Percentiles rank a stretch among this genome's conserved stretches.
Evolutionary conservation across 2,888 invertebrate genomes (phyloP).

Genomic region (Agapetus fuscipes): DNA sequence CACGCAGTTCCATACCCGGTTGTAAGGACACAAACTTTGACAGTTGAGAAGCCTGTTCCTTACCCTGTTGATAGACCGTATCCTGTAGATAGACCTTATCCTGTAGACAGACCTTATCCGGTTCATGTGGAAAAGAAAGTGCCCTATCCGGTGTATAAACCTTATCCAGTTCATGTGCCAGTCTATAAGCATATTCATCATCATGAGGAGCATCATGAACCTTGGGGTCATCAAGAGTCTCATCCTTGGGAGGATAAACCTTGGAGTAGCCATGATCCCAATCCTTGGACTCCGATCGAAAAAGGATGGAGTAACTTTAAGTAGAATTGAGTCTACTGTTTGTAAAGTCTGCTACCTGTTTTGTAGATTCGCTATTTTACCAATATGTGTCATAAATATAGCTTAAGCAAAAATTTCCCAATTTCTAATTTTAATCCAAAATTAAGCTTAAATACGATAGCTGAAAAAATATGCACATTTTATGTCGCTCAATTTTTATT

Average conservation of each 20-base stretch:
- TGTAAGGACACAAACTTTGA: slow-evolving; percentile 43
- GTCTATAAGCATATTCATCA: slow-evolving; percentile 40
- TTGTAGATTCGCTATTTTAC: too few relatives aligned
- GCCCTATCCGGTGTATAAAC: slow-evolving; percentile 44
- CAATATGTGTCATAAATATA: too few relatives aligned
- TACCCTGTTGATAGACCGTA: slow-evolving; percentile 47
- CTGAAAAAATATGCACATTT: too few relatives aligned
- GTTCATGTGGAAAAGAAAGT: slow-evolving; percentile 48
- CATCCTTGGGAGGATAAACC: not conserved
- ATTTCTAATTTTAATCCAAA: too few relatives aligned
- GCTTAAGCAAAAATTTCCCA: too few relatives aligned
- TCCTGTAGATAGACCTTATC: slow-evolving; percentile 51
- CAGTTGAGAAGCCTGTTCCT: slow-evolving; percentile 46
- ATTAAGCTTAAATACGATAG: too few relatives aligned
- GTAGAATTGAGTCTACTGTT: too few relatives aligned
- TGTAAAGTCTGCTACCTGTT: too few relatives aligned
- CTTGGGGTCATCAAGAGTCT: not conserved
- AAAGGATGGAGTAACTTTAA: too few relatives aligned
- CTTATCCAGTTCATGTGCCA: slow-evolving; percentile 47
- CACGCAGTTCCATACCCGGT: slow-evolving; percentile 37
- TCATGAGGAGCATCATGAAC: slow-evolving; percentile 19
- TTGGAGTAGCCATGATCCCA: not conserved
- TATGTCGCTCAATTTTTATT: too few relatives aligned
- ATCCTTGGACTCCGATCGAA: too few relatives aligned
- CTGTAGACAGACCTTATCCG: slow-evolving; percentile 49